Evolutionary conservation across 2,113 vertebrate genomes (phyloP), one percentile per base, ranked within the genome.

Genomic region (Condylura cristata): DNA sequence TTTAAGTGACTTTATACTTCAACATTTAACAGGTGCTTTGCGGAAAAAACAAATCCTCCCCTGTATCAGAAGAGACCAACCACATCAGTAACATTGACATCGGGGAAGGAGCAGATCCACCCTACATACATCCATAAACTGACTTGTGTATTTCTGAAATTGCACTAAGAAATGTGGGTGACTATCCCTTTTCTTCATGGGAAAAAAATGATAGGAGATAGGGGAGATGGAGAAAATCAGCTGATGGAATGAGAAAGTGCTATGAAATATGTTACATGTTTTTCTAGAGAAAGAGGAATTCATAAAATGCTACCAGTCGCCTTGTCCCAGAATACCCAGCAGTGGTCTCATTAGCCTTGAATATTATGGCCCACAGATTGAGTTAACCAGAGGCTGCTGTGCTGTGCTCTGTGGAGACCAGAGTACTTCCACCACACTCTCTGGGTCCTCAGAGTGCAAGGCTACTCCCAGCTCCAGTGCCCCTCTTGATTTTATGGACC

Each of bases 401-500:
- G 0, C 32, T 53, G 17, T 17, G 14, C 71, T 28, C 51, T 48
- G 11, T 22, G 18, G 65, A 11, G 24, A 11, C 4, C 0, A 0
- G 0, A 2, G 4, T 32, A 46, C 34, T 18, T 39, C 53, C 0
- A 0, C 5, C 44, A 65, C 65, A 34, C 30, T n/a, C 28, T 16
- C 1, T 48, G 76, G 28, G 51, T 46, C 44, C 74, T 75, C 17
- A 6, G 1, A 44, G 2, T 72, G 9, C 22, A n/a, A 56, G 39
- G 20, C 56, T 58, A 28, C 22, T 53, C 60, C 60, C 32, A 22
- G 6, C 22, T 44, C 37, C 6, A 11, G 65, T 28, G 28, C 34
- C 10, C 12, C 44, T 17, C 1, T 12, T 86, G 26, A 18, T 30
- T 37, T 72, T n/a, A 79, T 14, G 53, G 18, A 53, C 14, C 26